These are phyloP conservation scores for Phymastichus coffea DNA, from an alignment of 1,140 invertebrate species.

Conservation along the genomic window DNA sequence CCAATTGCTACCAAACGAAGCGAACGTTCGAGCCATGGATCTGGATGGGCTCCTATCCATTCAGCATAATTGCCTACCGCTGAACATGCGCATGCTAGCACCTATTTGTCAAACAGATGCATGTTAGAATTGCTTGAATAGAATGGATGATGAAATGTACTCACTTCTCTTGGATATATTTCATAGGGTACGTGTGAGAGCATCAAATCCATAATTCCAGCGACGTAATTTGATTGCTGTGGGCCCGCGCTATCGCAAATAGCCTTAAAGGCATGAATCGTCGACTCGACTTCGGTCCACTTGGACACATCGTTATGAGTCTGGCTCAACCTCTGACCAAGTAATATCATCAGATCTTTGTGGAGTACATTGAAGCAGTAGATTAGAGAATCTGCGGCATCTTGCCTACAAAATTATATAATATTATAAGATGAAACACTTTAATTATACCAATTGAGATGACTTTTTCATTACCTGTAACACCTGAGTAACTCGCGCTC, in stretches of 20 bases:
- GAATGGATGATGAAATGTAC: background rate
- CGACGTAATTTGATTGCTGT: slow-evolving; percentile 64
- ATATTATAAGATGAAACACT: background rate
- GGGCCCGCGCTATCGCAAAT: slow-evolving; percentile 63
- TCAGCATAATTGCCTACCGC: slow-evolving; percentile 73
- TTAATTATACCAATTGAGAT: background rate
- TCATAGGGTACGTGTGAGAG: slow-evolving; percentile 67
- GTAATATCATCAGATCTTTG: slow-evolving; percentile 66
- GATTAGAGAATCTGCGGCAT: slow-evolving; percentile 85
- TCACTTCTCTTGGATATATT: slow-evolving; percentile 51
- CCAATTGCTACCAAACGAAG: slow-evolving; percentile 70
- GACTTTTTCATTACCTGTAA: slow-evolving; percentile 61
- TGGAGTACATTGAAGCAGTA: slow-evolving; percentile 81
- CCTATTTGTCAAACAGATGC: slow-evolving; percentile 28
- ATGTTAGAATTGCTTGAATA: background rate
- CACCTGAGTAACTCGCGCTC: slow-evolving; percentile 85
- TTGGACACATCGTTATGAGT: slow-evolving; percentile 39
- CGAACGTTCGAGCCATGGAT: slow-evolving; percentile 68
- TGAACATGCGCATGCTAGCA: slow-evolving; percentile 46
- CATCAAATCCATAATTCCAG: slow-evolving; percentile 66
- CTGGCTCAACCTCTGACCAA: slow-evolving; percentile 60
- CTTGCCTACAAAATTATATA: slow-evolving; percentile 59
- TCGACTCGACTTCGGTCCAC: slow-evolving; percentile 74
- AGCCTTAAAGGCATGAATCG: slow-evolving; percentile 79
- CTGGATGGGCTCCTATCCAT: slow-evolving; percentile 74